Evolutionary conservation across 2,888 invertebrate genomes (phyloP), one percentile per base, ranked within the genome.

Genomic region (Ptychoptera contaminata): DNA sequence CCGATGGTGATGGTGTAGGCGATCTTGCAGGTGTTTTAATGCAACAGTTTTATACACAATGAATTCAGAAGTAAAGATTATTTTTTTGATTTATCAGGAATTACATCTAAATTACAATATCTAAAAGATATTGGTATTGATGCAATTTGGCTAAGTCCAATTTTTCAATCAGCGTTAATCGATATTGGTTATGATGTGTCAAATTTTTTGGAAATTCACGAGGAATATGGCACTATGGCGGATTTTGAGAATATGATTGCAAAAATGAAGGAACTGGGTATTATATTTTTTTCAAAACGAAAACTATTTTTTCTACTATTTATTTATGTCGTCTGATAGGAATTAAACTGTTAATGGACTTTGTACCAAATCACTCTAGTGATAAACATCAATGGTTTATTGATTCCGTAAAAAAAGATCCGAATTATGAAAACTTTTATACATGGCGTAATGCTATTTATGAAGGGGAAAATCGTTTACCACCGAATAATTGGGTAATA

Each of bases 371-470:
- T 53, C 75, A 75, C 49, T 71, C 82, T 0, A 86, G 86, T 49
- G 76, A 79, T 41, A 67, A 82, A 50, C 83, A 88, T 40, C 72
- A 76, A 2, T 94, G 93, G 83, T 94, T 94, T 62, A 58, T 63
- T 16, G 69, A 75, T 44, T 90, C 90, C 0, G 69, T 75, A 2
- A 65, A 69, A 0, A 63, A 63, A 1, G 70, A 72, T 42, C 67
- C 71, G 1, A 72, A 71, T 0, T 90, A 76, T 56, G 75, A 72
- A 29, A 77, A 87, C 54, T 86, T 72, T 58, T 88, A 85, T 52
- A 61, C 88, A 8, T 92, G 92, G 91, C 59, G 62, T 48, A 53
- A 56, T 8, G 65, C 65, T 5, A 15, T 6, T 5, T 23, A 5
- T 5, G 23, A 23, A 3, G 23, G 23, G 3, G 7, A 3, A 5